Base-by-base conservation (phyloP, 2,797 vertebrate species). In the Eptatretus atami region DNA sequence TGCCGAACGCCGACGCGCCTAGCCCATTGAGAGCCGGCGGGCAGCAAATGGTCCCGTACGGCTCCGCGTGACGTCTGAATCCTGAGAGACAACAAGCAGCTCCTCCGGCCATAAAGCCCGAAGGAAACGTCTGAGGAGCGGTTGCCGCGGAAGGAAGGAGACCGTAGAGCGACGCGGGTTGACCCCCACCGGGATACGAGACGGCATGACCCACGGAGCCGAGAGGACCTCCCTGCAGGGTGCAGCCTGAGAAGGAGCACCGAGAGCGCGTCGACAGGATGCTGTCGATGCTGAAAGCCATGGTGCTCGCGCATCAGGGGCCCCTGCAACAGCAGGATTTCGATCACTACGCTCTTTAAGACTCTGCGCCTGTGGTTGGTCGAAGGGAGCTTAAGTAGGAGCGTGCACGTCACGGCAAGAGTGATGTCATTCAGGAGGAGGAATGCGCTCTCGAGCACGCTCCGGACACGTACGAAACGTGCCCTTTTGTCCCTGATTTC, bases 271-370 rank as follows among this genome's bases (percentile, higher is more conserved):
- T n/a, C n/a, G 57, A 61, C 57, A 61, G 25, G 57, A 61, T 61
- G 57, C 57, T 61, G n/a, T 61, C 57, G 25, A 61, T 61, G 57
- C 57, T 61, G 57, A 61, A 61, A 61, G n/a, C 25, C 57, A 61
- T 61, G 57, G 57, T 12, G 57, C 12, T 25, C 2, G 31, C 31
- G 10, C 57, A 61, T n/a, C 10, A 10, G 11, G n/a, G 57, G 57
- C 31, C 4, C 31, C 31, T 8, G 31, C 31, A 8, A 8, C 31
- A 44, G 31, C 31, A 44, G 31, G 31, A 44, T 44, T 44, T 44
- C 31, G 31, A 44, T 44, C 31, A 8, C 31, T 44, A 44, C 31
- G 31, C 31, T 44, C 31, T 44, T 44, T 44, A 44, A 8, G 31
- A 44, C 31, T 44, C 31, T 44, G 31, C 4, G 31, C 31, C 31